phyloP scores from a whole-genome alignment of 2,113 vertebrate genomes.

The Datnioides undecimradiatus region DNA sequence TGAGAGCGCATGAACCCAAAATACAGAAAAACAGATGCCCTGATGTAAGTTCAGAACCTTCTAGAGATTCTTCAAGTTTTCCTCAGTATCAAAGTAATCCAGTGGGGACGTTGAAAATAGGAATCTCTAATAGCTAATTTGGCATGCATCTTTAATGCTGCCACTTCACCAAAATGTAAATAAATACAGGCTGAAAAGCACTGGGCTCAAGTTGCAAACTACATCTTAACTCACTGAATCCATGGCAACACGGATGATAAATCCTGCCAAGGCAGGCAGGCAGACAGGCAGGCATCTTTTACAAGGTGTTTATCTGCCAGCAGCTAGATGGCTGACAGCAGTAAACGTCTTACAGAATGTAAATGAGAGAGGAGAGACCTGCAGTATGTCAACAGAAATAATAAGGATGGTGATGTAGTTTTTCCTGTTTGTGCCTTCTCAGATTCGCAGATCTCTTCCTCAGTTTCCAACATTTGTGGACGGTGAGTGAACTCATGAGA shows the following conservation, averaged over 20 bases:
- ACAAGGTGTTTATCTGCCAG: slow-evolving; percentile 22
- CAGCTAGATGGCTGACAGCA: slow-evolving; percentile 33
- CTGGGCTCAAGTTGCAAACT: not conserved
- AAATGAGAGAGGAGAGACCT: slow-evolving; percentile 24
- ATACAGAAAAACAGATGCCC: too few species aligned
- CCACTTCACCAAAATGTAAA: not conserved
- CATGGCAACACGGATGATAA: slow-evolving; percentile 9
- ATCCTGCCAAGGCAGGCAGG: not conserved
- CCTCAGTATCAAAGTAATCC: not conserved
- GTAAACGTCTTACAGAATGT: slow-evolving; percentile 25
- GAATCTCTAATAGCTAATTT: not conserved
- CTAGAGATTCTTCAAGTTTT: not conserved
- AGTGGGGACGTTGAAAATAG: not conserved
- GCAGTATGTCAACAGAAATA: slow-evolving; percentile 28
- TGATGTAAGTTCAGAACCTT: too few species aligned
- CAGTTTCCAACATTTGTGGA: slow-evolving; percentile 97
- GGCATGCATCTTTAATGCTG: not conserved
- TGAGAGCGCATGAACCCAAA: slow-evolving; percentile 57
- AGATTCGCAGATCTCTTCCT: slow-evolving; percentile 94
- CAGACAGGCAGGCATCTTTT: slow-evolving; percentile 11
- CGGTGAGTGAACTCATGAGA: slow-evolving; percentile 88
- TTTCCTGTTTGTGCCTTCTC: slow-evolving; percentile 67
- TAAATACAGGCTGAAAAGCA: not conserved
- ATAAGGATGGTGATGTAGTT: not conserved
- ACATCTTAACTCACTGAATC: not conserved